Percentiles rank a stretch among this genome's conserved stretches.
These are phyloP conservation scores for Diaphora mendica DNA, from an alignment of 2,888 invertebrate species.

Conservation along the genomic window DNA sequence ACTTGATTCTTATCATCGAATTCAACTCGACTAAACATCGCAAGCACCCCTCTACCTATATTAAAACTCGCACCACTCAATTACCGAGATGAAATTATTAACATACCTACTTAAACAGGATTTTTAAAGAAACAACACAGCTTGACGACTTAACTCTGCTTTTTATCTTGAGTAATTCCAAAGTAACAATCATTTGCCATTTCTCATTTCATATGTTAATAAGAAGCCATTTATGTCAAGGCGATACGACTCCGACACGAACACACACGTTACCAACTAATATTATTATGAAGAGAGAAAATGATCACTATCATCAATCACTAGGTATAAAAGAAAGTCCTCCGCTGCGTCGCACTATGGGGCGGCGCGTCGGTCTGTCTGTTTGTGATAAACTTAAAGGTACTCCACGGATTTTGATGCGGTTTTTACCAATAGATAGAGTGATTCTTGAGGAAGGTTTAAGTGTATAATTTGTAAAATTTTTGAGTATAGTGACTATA, in stretches of 20 bases:
- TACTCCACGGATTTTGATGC: no score
- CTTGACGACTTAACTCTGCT: constrained; percentile 55
- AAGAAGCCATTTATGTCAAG: constrained; percentile 16
- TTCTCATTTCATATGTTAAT: constrained; percentile 50
- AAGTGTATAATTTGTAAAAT: no score
- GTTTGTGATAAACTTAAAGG: no score
- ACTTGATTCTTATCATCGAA: constrained; percentile 47
- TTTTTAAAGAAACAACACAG: constrained; percentile 55
- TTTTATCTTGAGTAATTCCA: constrained; percentile 45
- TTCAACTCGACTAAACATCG: constrained; percentile 31
- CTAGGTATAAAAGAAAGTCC: no score
- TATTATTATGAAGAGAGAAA: background rate
- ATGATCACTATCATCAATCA: background rate
- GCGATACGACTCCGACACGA: constrained; percentile 8
- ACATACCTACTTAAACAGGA: constrained; percentile 62
- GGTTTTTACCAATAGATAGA: no score
- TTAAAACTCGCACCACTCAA: constrained; percentile 54
- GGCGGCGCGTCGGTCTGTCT: no score
- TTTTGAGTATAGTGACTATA: no score
- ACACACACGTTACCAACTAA: background rate
- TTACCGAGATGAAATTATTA: constrained; percentile 70
- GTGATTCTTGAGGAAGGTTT: no score
- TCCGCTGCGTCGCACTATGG: no score
- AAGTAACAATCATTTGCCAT: constrained; percentile 42
- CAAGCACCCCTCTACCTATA: constrained; percentile 36